phyloP scores from a whole-genome alignment of 2,113 vertebrate species.

The Malurus melanocephalus region DNA sequence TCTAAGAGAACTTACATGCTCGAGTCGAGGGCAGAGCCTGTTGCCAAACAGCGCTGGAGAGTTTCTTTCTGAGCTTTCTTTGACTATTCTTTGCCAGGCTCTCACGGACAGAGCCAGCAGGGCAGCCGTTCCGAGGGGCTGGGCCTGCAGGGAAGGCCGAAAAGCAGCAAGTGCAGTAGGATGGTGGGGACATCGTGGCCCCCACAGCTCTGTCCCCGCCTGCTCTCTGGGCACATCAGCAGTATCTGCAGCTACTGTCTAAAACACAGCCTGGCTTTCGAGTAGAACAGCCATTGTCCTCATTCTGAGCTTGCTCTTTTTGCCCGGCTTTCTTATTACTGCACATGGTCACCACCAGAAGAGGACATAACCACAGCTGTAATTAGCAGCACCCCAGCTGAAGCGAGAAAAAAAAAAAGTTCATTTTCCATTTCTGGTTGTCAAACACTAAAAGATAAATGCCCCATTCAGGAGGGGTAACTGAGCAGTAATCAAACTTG shows the following conservation, averaged over 20 bases:
- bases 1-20: background rate
- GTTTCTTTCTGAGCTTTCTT: background rate
- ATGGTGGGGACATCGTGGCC: background rate
- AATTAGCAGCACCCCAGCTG: background rate
- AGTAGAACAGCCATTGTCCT: background rate
- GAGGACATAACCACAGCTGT: background rate
- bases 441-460: background rate
- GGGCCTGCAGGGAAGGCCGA: background rate
- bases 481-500: background rate
- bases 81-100: background rate
- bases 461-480: background rate
- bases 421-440: background rate
- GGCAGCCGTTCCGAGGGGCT: background rate
- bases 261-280: background rate
- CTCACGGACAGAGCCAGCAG: background rate
- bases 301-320: background rate
- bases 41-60: background rate
- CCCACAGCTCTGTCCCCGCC: fast-evolving
- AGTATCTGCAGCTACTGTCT: background rate
- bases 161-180: background rate
- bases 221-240: background rate
- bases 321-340: background rate
- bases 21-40: background rate
- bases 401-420: background rate
- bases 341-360: background rate